These are phyloP conservation scores for Spilogale gracilis DNA, from an alignment of 2,113 vertebrate species.

Conservation along the genomic window DNA sequence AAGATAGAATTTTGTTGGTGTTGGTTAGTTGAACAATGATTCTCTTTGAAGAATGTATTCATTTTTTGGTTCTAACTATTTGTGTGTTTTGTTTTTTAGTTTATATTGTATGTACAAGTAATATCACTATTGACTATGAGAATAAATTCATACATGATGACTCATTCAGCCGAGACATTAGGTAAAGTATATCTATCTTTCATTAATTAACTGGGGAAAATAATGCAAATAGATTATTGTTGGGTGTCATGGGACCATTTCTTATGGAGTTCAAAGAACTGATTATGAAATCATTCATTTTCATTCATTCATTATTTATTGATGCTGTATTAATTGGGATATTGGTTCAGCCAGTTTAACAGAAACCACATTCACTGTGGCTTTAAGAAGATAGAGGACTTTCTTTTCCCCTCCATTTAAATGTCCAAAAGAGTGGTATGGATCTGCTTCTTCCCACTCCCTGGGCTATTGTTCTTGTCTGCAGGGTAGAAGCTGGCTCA, in stretches of 20 bases:
- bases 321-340: background rate
- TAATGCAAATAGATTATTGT: conserved; percentile 17
- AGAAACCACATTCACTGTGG: background rate
- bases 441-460: background rate
- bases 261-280: background rate
- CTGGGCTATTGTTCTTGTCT: background rate
- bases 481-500: background rate
- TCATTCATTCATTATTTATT: background rate
- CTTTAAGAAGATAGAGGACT: background rate
- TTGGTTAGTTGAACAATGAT: conserved; percentile 20
- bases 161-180: conserved; percentile 66
- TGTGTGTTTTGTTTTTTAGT: conserved; percentile 75
- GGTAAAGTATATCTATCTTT: conserved; percentile 68
- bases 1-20: conserved; percentile 30
- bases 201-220: background rate
- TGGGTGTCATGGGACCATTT: background rate
- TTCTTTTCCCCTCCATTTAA: background rate
- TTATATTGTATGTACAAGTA: conserved; percentile 69
- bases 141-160: conserved; percentile 78
- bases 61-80: conserved; percentile 36
- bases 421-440: background rate
- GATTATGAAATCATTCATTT: conserved; percentile 35
- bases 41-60: background rate
- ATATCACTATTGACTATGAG: conserved; percentile 73
- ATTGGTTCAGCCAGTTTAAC: conserved; percentile 23